Evolutionary conservation across 2,797 vertebrate species (phyloP).

Genomic region (Columba guinea): DNA sequence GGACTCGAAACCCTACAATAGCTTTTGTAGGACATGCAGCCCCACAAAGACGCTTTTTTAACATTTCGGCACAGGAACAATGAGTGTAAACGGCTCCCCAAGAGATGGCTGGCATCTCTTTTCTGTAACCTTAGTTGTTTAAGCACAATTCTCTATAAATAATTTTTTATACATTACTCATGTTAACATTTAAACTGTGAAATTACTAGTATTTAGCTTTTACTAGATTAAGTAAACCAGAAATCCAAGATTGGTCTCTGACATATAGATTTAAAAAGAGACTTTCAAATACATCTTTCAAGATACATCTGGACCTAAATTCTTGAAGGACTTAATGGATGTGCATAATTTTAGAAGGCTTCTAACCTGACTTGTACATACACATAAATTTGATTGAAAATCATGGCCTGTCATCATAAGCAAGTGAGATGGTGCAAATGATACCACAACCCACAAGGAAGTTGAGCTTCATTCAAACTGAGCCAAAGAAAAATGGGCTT

Average conservation of each 20-base stretch:
- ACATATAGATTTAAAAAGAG: background rate
- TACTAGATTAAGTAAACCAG: background rate
- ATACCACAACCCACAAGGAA: background rate
- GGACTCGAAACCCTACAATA: background rate
- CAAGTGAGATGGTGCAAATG: background rate
- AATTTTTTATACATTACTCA: background rate
- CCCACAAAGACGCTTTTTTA: accelerated
- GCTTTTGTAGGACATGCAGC: background rate
- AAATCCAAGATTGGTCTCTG: background rate
- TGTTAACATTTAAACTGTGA: background rate
- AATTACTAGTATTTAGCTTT: background rate
- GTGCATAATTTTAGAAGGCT: background rate
- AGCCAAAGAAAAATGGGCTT: background rate
- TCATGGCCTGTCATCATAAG: background rate
- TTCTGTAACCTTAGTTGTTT: background rate
- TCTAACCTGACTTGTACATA: background rate
- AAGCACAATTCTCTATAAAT: background rate
- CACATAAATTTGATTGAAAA: background rate
- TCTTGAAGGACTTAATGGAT: background rate
- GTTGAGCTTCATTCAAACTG: too few species aligned
- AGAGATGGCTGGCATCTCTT: background rate
- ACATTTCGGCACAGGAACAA: background rate
- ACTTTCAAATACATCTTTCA: background rate
- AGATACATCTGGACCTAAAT: background rate
- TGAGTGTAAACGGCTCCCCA: background rate